Percentiles rank a stretch among this genome's conserved stretches.
phyloP scores from a whole-genome alignment of 1,140 invertebrate genomes.

The Polypedilum vanderplanki region DNA sequence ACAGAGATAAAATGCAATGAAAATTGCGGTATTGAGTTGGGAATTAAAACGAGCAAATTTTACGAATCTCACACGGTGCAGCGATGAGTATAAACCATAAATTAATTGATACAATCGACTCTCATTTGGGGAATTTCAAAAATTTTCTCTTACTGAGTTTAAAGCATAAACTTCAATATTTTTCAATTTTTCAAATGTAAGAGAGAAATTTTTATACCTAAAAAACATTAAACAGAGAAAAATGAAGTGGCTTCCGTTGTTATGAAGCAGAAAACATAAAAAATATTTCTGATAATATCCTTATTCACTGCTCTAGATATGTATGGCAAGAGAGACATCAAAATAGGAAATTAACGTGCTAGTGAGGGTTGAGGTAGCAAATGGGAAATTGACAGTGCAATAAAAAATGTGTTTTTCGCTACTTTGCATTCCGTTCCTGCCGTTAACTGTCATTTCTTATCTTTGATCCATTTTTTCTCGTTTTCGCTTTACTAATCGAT shows the following conservation, averaged over 20 bases:
- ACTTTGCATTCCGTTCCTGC: background rate
- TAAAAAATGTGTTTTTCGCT: constrained; percentile 14
- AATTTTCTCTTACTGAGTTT: background rate
- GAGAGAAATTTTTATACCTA: background rate
- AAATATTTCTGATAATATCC: background rate
- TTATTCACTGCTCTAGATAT: background rate
- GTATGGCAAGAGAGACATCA: background rate
- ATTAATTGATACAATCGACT: constrained; percentile 28
- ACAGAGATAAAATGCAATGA: constrained; percentile 13
- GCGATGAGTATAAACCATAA: constrained; percentile 22
- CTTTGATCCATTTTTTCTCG: background rate
- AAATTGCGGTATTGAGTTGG: background rate
- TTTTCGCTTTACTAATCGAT: background rate
- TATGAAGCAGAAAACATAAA: background rate
- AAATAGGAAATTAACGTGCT: constrained; percentile 14
- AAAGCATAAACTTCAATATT: background rate
- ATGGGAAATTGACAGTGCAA: constrained; percentile 10
- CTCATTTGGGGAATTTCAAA: constrained; percentile 20
- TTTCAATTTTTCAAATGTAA: background rate
- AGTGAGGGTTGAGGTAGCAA: background rate
- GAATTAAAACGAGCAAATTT: background rate
- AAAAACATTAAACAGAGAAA: background rate
- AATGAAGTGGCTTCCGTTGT: background rate
- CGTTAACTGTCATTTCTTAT: constrained; percentile 11
- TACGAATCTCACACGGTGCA: background rate